Evolutionary conservation across 1,140 invertebrate species (phyloP), one percentile per base, ranked within the genome.

Genomic region (Laupala kohalensis): DNA sequence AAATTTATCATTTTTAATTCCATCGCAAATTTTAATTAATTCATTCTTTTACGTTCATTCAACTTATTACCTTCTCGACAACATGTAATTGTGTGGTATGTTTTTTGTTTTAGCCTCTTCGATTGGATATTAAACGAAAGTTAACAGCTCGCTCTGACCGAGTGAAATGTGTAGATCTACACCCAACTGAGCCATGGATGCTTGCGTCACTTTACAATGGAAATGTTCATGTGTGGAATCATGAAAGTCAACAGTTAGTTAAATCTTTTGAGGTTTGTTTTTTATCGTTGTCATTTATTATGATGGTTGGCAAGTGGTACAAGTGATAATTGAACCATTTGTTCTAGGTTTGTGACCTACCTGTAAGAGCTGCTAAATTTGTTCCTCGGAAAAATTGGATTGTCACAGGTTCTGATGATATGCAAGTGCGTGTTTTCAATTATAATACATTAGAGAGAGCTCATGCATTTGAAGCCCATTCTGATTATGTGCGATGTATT

Each of bases 201-300:
- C 85, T 99, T 28, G 96, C 94, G 74, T 96, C 96, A 26, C 84
- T 99, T 4, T 99, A 99, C 84, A 98, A 96, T 84, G 98, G 98
- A 74, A 95, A 98, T 82, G 96, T 99, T 73, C 97, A 99, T 83
- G 94, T 99, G 77, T 99, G 97, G 96, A 99, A 99, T 81, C 90
- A 96, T 85, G 97, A 99, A 80, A 93, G 90, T 67, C 95, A 98
- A 81, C 89, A 89, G 77, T 81, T 95, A 25, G 92, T 97, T 37
- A 98, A 98, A 81, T 93, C 93, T 29, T 97, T 98, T 83, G 96
- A 94, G 83, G 87, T 83, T 80, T 71, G n/a, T n/a, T n/a, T n/a
- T n/a, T n/a, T n/a, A n/a, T n/a, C n/a, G n/a, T n/a, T n/a, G n/a
- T n/a, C n/a, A n/a, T 72, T 72, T 6, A 12, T n/a, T 24, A 37